Conservation (phyloP, 2,888 invertebrate species). For the Tromatobia lineatoria region DNA sequence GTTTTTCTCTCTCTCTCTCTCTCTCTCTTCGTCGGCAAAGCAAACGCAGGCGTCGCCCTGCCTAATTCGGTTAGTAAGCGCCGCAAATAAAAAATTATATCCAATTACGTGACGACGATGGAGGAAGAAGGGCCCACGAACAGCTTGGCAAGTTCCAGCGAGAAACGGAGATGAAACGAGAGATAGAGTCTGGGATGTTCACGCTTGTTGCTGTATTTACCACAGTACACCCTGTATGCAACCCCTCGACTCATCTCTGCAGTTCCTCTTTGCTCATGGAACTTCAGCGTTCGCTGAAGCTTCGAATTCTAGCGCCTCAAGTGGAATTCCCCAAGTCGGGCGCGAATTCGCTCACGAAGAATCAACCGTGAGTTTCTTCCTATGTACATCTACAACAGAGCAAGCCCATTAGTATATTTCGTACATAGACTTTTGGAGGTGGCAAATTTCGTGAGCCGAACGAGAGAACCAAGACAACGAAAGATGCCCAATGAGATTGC, state of each 20-base stretch:
- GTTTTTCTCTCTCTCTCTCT: constrained; percentile 27
- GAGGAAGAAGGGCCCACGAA: constrained; percentile 54
- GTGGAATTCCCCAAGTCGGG: constrained; percentile 47
- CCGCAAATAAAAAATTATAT: constrained; percentile 77
- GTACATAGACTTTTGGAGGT: constrained; percentile 45
- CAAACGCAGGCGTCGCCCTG: constrained; percentile 73
- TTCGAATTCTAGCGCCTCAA: constrained; percentile 52
- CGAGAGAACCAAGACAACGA: constrained; percentile 55
- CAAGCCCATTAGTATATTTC: constrained; percentile 59
- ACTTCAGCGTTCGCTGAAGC: constrained; percentile 33
- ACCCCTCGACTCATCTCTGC: constrained; percentile 43
- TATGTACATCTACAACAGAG: constrained; percentile 45
- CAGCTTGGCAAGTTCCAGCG: constrained; percentile 31
- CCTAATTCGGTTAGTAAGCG: constrained; percentile 79
- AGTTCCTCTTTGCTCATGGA: constrained; percentile 43
- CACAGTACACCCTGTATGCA: constrained; percentile 63
- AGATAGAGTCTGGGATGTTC: constrained; percentile 71
- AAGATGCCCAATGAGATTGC: constrained; percentile 75
- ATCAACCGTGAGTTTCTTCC: constrained; percentile 37
- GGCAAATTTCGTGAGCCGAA: constrained; percentile 20
- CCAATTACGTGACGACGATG: constrained; percentile 77
- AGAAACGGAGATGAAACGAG: constrained; percentile 46
- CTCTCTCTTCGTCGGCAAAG: constrained; percentile 67
- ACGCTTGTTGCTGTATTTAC: constrained; percentile 73
- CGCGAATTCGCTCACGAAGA: constrained; percentile 44